phyloP scores from a whole-genome alignment of 2,888 invertebrate genomes.

The Metacarcinus magister region DNA sequence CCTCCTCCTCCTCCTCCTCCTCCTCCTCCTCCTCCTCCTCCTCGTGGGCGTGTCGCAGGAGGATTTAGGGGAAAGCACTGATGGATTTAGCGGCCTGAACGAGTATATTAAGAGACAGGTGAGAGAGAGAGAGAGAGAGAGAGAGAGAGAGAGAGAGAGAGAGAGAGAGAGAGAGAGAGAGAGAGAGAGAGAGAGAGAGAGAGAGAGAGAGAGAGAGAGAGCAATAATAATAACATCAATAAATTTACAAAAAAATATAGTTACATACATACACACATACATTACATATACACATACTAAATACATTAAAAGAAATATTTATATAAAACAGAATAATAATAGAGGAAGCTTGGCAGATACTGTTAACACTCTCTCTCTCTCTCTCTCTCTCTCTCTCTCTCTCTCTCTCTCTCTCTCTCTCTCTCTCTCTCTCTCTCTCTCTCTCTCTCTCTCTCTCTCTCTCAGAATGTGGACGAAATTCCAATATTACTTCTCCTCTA shows the following conservation, averaged over 20 bases:
- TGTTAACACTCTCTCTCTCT: no score
- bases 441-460: no score
- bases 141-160: constrained; percentile 58
- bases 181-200: constrained; percentile 51
- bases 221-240: background rate
- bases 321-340: background rate
- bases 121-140: constrained; percentile 40
- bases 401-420: no score
- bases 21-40: constrained; percentile 3
- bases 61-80: background rate
- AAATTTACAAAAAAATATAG: background rate
- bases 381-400: no score
- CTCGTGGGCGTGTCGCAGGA: background rate
- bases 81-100: background rate
- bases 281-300: background rate
- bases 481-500: constrained; percentile 31
- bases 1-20: constrained; percentile 22
- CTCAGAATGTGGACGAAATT: background rate
- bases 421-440: no score
- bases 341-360: background rate
- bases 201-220: background rate
- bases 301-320: background rate
- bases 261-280: no score
- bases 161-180: constrained; percentile 54
- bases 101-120: background rate